phyloP scores from a whole-genome alignment of 2,888 invertebrate genomes.

The Ariolimax columbianus region DNA sequence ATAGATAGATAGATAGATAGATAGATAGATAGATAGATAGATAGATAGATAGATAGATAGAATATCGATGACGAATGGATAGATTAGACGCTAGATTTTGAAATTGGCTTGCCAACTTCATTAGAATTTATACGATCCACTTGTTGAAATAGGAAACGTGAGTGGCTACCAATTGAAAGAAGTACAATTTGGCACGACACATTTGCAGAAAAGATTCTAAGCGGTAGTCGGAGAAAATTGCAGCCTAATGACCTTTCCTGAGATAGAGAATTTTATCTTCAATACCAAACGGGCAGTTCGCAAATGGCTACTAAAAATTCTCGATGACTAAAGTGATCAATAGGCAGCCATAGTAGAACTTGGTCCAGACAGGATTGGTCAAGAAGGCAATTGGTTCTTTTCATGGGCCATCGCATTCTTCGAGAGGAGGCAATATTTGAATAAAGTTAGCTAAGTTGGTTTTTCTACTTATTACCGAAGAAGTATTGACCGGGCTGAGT shows the following conservation, averaged over 20 bases:
- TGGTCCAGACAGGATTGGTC: background rate
- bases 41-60: no score
- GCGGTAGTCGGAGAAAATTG: background rate
- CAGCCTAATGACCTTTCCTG: background rate
- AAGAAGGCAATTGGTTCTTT: background rate
- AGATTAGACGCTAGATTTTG: no score
- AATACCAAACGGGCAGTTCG: background rate
- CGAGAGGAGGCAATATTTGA: background rate
- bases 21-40: no score
- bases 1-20: no score
- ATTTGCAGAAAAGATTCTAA: no score
- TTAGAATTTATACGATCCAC: no score
- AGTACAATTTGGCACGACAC: background rate
- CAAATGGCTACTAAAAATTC: background rate
- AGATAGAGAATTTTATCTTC: background rate
- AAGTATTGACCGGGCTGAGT: background rate
- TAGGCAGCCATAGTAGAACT: background rate
- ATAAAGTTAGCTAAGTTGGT: background rate
- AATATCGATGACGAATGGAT: no score
- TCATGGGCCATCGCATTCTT: background rate
- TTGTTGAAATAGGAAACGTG: no score
- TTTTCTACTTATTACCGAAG: background rate
- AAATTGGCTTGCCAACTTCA: no score
- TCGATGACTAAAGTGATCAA: background rate
- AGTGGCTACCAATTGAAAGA: no score